A percentile compares a stretch with the other conserved stretches of the same genome.
Evolutionary conservation across 2,797 vertebrate species (phyloP).

Genomic region (Odontamblyopus rebecca): DNA sequence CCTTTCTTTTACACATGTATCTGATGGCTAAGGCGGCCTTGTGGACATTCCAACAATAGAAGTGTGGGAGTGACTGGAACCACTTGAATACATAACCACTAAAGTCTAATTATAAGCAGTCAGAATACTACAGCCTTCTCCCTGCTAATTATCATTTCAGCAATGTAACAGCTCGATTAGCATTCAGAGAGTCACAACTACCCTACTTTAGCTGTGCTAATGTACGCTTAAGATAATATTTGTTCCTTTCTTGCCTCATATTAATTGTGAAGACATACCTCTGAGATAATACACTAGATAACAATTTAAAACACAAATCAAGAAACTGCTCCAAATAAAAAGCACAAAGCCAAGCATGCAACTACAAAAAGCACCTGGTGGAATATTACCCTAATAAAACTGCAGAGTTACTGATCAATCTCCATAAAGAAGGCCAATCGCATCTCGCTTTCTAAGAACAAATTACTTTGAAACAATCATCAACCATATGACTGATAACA

Average conservation of each 20-base stretch:
- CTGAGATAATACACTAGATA: no score
- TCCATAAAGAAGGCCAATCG: neutral
- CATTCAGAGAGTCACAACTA: neutral
- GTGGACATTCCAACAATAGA: slow-evolving; percentile 6
- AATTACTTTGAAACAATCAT: neutral
- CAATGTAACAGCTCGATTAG: neutral
- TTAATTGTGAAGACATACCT: neutral
- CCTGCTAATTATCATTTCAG: slow-evolving; percentile 3
- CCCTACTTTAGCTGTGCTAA: neutral
- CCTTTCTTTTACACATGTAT: neutral
- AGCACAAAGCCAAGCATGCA: neutral
- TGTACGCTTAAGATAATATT: neutral
- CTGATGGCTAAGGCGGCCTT: neutral
- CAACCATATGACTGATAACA: neutral
- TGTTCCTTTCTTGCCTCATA: neutral
- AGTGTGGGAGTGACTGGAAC: slow-evolving; percentile 8
- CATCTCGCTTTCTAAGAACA: neutral
- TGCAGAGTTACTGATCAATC: slow-evolving; percentile 6
- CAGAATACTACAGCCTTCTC: neutral
- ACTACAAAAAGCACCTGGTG: neutral
- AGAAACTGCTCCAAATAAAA: neutral
- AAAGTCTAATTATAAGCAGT: neutral
- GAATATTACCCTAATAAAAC: neutral
- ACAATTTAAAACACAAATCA: neutral
- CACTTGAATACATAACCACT: neutral